Conservation (phyloP, 2,888 invertebrate species). For the Apoderus coryli region DNA sequence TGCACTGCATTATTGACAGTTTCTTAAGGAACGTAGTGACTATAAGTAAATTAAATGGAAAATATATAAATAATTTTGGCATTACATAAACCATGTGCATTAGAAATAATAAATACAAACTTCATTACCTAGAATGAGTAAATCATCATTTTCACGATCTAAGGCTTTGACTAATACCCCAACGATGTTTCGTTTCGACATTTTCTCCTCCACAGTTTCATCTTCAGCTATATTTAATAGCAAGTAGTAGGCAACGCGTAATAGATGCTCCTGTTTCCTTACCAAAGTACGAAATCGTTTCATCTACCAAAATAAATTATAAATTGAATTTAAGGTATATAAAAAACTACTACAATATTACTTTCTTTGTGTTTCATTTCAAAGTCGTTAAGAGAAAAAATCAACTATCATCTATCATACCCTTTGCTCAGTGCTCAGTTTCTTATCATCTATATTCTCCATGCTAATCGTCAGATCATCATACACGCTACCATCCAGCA, state of each 20-base stretch:
- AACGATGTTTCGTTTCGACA: conserved; percentile 86
- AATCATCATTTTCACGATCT: conserved; percentile 79
- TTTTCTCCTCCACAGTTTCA: conserved; percentile 90
- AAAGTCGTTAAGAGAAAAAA: too few relatives aligned
- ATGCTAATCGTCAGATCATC: conserved; percentile 36
- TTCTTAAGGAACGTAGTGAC: conserved; percentile 91
- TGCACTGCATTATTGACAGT: conserved; percentile 84
- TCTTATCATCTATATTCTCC: conserved; percentile 31
- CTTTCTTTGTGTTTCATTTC: too few relatives aligned
- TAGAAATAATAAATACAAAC: too few relatives aligned
- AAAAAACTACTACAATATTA: conserved; percentile 1
- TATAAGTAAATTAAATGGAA: too few relatives aligned
- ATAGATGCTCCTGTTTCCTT: conserved; percentile 83
- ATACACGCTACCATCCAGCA: conserved; percentile 53
- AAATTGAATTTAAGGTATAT: too few relatives aligned
- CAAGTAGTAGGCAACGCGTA: conserved; percentile 84
- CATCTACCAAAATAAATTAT: conserved; percentile 23
- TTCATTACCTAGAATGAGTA: conserved; percentile 75
- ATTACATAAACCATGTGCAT: too few relatives aligned
- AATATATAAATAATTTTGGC: too few relatives aligned
- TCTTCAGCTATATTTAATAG: conserved; percentile 92
- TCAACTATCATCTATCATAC: conserved; percentile 5
- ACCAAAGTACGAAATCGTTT: conserved; percentile 75
- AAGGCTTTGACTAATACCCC: conserved; percentile 75
- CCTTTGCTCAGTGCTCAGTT: conserved; percentile 32